Percentiles rank a stretch among this genome's conserved stretches.
Conservation (phyloP, 2,113 vertebrate genomes). For the Scartelaos histophorus region DNA sequence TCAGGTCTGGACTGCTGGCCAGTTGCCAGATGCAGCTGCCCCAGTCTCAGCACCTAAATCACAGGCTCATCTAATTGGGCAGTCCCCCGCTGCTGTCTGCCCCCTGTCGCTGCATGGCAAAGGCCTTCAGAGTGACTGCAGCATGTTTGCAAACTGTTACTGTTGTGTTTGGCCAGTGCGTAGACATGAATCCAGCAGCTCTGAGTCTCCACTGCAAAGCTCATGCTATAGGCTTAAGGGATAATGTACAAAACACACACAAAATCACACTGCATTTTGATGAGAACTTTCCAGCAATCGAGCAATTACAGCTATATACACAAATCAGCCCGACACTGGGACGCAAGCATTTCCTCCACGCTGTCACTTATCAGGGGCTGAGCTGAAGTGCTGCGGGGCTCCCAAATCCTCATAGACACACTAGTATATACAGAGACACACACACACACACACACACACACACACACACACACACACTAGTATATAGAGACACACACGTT, state of each 20-base stretch:
- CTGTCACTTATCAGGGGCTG: slow-evolving; percentile 68
- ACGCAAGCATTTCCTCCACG: slow-evolving; percentile 51
- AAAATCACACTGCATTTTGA: neutral
- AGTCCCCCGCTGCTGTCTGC: slow-evolving; percentile 69
- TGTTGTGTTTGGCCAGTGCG: slow-evolving; percentile 55
- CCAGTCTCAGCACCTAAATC: slow-evolving; percentile 80
- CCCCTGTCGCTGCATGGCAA: slow-evolving; percentile 65
- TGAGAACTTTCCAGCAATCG: slow-evolving; percentile 46
- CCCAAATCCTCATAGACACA: slow-evolving; percentile 42
- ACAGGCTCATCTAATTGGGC: slow-evolving; percentile 79
- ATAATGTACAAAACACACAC: neutral
- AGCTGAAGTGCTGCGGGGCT: slow-evolving; percentile 69
- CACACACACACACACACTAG: slow-evolving; percentile 41
- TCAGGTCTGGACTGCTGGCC: slow-evolving; percentile 76
- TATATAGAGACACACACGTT: slow-evolving; percentile 30
- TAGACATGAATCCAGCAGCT: slow-evolving; percentile 25
- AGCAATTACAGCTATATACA: slow-evolving; percentile 70
- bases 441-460: slow-evolving; percentile 38
- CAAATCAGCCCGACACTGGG: slow-evolving; percentile 63
- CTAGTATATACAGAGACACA: slow-evolving; percentile 36
- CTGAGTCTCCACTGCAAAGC: neutral
- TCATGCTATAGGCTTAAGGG: neutral
- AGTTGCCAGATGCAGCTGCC: slow-evolving; percentile 71
- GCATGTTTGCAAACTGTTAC: slow-evolving; percentile 68
- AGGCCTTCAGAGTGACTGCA: slow-evolving; percentile 68